Percentiles rank a stretch among this genome's conserved stretches.
Conservation (phyloP, 2,888 invertebrate genomes). For the Caenorhabditis macrosperma region DNA sequence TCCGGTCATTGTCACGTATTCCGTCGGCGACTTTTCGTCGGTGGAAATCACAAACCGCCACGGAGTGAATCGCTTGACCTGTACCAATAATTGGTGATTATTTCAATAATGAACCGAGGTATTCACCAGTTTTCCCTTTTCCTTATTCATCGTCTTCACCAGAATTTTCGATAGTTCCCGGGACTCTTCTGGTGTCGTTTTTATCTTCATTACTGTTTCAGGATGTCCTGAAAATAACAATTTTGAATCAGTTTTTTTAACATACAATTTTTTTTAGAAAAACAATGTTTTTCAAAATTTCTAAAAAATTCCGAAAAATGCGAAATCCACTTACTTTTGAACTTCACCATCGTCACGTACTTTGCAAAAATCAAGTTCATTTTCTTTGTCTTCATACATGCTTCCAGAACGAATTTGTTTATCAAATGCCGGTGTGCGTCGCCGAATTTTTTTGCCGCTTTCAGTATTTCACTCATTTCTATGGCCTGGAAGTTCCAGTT, state of each 20-base stretch:
- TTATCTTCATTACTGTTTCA: slow-evolving; percentile 24
- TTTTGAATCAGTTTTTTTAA: not conserved
- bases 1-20: slow-evolving; percentile 49
- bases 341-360: slow-evolving; percentile 11
- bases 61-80: slow-evolving; percentile 12
- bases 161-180: slow-evolving; percentile 16
- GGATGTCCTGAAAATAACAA: slow-evolving; percentile 30
- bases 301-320: not conserved
- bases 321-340: slow-evolving; percentile 6
- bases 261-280: too few relatives aligned
- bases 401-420: slow-evolving; percentile 34
- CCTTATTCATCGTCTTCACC: slow-evolving; percentile 41
- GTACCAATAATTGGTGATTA: not conserved
- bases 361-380: slow-evolving; percentile 37
- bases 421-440: slow-evolving; percentile 41
- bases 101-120: not conserved
- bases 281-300: not conserved
- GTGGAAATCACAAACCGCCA: slow-evolving; percentile 47
- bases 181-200: not conserved
- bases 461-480: slow-evolving; percentile 9
- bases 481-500: slow-evolving; percentile 22
- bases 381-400: slow-evolving; percentile 21
- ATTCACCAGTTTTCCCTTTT: slow-evolving; percentile 6
- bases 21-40: slow-evolving; percentile 34
- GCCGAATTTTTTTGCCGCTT: slow-evolving; percentile 24